These are phyloP conservation scores for Agelaius phoeniceus DNA, from an alignment of 2,113 vertebrate species.

Conservation along the genomic window DNA sequence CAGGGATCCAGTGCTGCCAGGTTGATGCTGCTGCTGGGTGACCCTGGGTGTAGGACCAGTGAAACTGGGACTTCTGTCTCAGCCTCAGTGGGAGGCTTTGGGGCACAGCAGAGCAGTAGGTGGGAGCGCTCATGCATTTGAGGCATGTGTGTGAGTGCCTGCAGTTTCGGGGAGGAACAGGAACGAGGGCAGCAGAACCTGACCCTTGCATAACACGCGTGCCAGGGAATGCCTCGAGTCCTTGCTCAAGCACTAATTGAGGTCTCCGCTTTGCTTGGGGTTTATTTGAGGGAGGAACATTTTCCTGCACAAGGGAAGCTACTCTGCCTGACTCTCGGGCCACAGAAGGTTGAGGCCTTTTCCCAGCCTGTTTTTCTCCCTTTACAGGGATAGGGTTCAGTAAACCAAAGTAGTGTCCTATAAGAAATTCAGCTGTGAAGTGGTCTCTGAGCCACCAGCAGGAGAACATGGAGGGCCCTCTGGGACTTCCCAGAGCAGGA, in stretches of 20 bases:
- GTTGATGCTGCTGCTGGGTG: background rate
- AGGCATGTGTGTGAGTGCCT: background rate
- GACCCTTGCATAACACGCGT: conserved; percentile 1
- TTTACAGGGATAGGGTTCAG: background rate
- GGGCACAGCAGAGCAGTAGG: background rate
- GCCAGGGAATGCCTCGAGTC: conserved; percentile 26
- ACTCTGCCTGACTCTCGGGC: background rate
- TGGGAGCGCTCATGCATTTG: background rate
- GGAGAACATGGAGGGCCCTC: background rate
- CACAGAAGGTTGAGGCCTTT: background rate
- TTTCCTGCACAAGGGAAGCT: background rate
- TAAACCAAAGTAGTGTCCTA: background rate
- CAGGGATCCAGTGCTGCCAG: background rate
- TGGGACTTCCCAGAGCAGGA: background rate
- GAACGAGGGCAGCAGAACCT: conserved; percentile 55
- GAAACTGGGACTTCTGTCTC: background rate
- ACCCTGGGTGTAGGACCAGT: background rate
- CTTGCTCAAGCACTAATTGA: conserved; percentile 56
- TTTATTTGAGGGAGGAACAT: conserved; percentile 20
- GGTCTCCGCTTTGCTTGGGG: background rate
- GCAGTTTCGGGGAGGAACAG: conserved; percentile 54
- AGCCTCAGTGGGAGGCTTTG: background rate
- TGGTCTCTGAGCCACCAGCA: background rate
- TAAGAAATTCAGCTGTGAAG: background rate
- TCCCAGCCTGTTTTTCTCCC: background rate